Evolutionary conservation across 2,888 invertebrate species (phyloP).

Genomic region (Melanostoma mellinum): DNA sequence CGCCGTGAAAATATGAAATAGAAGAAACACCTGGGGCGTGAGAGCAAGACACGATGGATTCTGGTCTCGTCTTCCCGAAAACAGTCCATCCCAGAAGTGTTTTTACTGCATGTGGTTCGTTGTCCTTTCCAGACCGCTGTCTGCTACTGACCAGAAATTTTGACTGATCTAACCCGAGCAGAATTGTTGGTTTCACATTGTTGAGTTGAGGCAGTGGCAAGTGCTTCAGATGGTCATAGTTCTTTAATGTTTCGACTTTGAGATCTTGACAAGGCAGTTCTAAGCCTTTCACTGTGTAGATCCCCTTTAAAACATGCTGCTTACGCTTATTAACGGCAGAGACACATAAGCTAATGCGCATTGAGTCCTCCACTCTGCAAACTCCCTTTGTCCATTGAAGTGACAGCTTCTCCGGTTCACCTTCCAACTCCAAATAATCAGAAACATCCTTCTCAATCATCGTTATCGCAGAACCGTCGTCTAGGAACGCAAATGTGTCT

Average conservation of each 20-base stretch:
- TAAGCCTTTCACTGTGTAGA: conserved; percentile 21
- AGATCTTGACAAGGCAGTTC: conserved; percentile 13
- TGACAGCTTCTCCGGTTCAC: conserved; percentile 17
- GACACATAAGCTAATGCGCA: conserved; percentile 11
- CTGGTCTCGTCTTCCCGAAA: not conserved
- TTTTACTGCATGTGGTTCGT: not conserved
- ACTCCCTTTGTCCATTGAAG: conserved; percentile 26
- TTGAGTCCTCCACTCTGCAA: conserved; percentile 3
- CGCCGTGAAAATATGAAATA: conserved; percentile 10
- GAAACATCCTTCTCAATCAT: conserved; percentile 32
- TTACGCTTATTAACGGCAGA: conserved; percentile 19
- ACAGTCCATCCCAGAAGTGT: conserved; percentile 12
- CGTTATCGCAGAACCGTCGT: conserved; percentile 35
- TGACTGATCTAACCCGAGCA: conserved; percentile 2
- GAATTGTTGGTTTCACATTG: conserved; percentile 10
- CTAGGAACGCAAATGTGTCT: conserved; percentile 27
- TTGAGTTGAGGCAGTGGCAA: not conserved
- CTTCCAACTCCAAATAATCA: conserved; percentile 22
- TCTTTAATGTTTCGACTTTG: conserved; percentile 6
- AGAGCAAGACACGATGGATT: conserved; percentile 5
- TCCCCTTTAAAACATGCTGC: conserved; percentile 20
- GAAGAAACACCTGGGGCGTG: conserved; percentile 5
- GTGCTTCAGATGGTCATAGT: conserved; percentile 12
- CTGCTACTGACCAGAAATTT: not conserved
- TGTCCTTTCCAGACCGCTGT: not conserved